These are phyloP conservation scores for Pyrocoelia pectoralis DNA, from an alignment of 2,888 invertebrate genomes.

Conservation along the genomic window DNA sequence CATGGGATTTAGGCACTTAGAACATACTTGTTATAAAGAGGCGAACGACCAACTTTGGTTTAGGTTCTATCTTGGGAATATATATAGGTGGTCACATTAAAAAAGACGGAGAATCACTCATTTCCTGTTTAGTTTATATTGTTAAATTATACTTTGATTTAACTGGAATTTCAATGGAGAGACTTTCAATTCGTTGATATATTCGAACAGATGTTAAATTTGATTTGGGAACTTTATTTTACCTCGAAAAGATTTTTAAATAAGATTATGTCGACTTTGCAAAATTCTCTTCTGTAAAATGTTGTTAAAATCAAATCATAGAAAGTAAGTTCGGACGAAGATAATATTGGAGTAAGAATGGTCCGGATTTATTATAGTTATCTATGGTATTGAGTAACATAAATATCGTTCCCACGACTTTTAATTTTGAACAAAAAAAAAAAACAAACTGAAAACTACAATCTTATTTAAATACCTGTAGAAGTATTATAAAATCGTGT, in stretches of 20 bases:
- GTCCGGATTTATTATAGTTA: too few relatives aligned
- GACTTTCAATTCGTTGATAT: conserved; percentile 16
- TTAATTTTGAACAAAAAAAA: too few relatives aligned
- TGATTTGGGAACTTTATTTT: conserved; percentile 4
- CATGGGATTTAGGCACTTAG: conserved; percentile 35
- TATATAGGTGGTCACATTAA: conserved; percentile 39
- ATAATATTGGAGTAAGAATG: too few relatives aligned
- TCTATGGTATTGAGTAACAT: too few relatives aligned
- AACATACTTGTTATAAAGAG: conserved; percentile 18
- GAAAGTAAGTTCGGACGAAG: too few relatives aligned
- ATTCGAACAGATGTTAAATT: conserved; percentile 17
- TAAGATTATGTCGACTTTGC: neutral
- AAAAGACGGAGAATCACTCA: conserved; percentile 40
- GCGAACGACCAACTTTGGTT: conserved; percentile 6
- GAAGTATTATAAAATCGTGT: too few relatives aligned
- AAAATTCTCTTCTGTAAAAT: neutral
- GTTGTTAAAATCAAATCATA: too few relatives aligned
- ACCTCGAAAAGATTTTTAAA: neutral
- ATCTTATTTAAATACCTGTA: too few relatives aligned
- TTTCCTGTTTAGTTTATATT: conserved; percentile 41
- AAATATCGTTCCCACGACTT: too few relatives aligned
- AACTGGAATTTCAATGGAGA: conserved; percentile 29
- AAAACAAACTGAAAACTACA: too few relatives aligned
- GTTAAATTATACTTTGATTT: conserved; percentile 34
- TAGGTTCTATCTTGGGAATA: conserved; percentile 33